A percentile compares a stretch with the other conserved stretches of the same genome.
These are phyloP conservation scores for Pseudolaguvia tuberculata DNA, from an alignment of 2,113 vertebrate genomes.

Conservation along the genomic window DNA sequence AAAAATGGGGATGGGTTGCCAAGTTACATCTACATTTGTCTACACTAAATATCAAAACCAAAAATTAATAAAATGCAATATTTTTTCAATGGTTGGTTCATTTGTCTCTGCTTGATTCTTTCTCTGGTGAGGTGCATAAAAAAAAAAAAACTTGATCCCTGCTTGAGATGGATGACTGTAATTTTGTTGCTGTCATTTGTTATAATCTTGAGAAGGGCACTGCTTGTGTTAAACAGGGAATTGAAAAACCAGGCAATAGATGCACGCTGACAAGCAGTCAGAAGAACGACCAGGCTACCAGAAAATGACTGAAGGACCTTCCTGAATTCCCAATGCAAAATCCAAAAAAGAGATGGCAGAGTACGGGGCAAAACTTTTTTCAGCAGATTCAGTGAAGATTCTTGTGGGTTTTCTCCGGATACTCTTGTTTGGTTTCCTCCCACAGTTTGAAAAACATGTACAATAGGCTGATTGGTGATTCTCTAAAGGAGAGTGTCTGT, in stretches of 20 bases:
- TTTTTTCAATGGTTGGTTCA: not conserved
- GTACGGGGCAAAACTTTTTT: too few species aligned
- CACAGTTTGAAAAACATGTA: too few species aligned
- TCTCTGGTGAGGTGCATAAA: constrained; percentile 2
- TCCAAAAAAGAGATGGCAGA: too few species aligned
- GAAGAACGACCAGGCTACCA: constrained; percentile 34
- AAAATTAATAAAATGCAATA: constrained; percentile 1
- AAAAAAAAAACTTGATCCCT: constrained; percentile 27
- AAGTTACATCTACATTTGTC: not conserved
- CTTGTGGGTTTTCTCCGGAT: too few species aligned
- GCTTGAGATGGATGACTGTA: constrained; percentile 64
- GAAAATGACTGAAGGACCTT: constrained; percentile 18
- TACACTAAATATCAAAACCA: constrained; percentile 6
- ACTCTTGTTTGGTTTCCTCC: too few species aligned
- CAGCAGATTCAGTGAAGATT: too few species aligned
- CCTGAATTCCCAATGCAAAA: constrained; percentile 11
- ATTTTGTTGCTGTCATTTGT: constrained; percentile 68
- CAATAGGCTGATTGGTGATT: too few species aligned
- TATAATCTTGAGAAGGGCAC: constrained; percentile 60
- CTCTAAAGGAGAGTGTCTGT: too few species aligned
- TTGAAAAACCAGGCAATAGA: constrained; percentile 60
- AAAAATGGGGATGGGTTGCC: too few species aligned
- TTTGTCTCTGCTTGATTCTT: not conserved
- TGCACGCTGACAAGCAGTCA: constrained; percentile 47
- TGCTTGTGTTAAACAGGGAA: constrained; percentile 61